Conservation (phyloP, 2,888 invertebrate species). For the Trichopria drosophilae region DNA sequence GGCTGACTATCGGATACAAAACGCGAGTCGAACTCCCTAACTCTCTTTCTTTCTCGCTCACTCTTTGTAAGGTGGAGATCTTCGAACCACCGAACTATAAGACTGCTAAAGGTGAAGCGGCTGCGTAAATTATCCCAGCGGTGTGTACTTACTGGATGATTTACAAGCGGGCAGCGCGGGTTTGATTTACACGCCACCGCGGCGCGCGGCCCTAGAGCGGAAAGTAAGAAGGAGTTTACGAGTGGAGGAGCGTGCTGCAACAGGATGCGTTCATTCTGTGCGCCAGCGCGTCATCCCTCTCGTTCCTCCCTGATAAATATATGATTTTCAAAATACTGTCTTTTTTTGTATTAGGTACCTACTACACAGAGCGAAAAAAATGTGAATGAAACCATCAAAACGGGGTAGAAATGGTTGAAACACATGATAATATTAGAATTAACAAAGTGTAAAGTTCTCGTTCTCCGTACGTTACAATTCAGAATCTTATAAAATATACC, state of each 20-base stretch:
- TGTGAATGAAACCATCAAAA: too few relatives aligned
- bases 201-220: constrained; percentile 31
- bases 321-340: too few relatives aligned
- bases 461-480: too few relatives aligned
- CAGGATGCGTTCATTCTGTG: constrained; percentile 39
- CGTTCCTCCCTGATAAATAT: too few relatives aligned
- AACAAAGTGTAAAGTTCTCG: too few relatives aligned
- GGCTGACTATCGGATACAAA: too few relatives aligned
- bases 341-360: too few relatives aligned
- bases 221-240: constrained; percentile 40
- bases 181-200: constrained; percentile 55
- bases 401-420: too few relatives aligned
- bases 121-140: constrained; percentile 57
- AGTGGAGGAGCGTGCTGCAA: constrained; percentile 48
- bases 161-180: constrained; percentile 54
- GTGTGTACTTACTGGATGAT: constrained; percentile 57
- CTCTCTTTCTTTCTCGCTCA: neutral
- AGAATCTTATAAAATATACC: too few relatives aligned
- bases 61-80: neutral
- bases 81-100: neutral
- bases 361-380: too few relatives aligned
- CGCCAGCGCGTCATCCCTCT: constrained; percentile 40
- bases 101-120: constrained; percentile 30
- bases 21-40: neutral
- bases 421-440: too few relatives aligned